Conservation (phyloP, 2,888 invertebrate genomes). For the Cistogaster globosa region DNA sequence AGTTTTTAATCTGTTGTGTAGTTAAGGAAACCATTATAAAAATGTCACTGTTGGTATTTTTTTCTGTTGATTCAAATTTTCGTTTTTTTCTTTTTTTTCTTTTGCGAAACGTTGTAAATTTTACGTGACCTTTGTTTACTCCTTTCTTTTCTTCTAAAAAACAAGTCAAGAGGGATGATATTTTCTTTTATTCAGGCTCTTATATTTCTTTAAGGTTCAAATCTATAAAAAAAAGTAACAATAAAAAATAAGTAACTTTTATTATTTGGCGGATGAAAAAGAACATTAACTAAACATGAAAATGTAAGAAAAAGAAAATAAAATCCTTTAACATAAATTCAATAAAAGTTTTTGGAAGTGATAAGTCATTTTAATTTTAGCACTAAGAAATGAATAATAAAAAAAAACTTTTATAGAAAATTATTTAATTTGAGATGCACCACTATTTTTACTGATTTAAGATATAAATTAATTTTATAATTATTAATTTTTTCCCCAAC, state of each 20-base stretch:
- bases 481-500: no score
- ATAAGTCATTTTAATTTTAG: no score
- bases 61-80: neutral
- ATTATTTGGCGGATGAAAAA: neutral
- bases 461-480: no score
- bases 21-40: slow-evolving; percentile 6
- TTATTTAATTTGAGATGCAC: no score
- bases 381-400: no score
- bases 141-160: no score
- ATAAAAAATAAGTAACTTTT: neutral
- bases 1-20: neutral
- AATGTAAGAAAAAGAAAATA: no score
- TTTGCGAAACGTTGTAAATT: slow-evolving; percentile 4
- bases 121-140: neutral
- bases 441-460: no score
- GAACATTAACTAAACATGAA: neutral
- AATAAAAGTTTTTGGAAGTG: no score
- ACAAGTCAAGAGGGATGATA: neutral
- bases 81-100: neutral
- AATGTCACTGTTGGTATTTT: neutral
- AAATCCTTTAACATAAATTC: no score
- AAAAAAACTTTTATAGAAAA: no score
- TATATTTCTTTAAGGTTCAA: slow-evolving; percentile 18
- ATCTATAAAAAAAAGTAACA: neutral
- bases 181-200: slow-evolving; percentile 5